Evolutionary conservation across 1,140 invertebrate species (phyloP).

Genomic region (Trichoplusia ni): DNA sequence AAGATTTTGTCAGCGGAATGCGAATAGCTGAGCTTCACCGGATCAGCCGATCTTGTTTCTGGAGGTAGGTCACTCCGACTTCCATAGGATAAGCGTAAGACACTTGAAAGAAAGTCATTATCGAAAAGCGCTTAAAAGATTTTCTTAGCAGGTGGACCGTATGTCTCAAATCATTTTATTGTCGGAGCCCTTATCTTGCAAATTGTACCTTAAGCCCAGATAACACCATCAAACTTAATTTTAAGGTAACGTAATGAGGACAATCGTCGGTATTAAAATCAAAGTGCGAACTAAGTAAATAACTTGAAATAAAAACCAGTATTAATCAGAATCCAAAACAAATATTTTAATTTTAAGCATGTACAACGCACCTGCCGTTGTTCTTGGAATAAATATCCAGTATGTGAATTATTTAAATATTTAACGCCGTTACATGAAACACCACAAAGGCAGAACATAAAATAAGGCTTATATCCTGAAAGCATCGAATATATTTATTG

Average conservation of each 20-base stretch:
- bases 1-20: conserved; percentile 67
- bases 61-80: conserved; percentile 30
- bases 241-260: neutral
- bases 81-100: conserved; percentile 23
- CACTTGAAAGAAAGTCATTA: neutral
- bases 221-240: conserved; percentile 11
- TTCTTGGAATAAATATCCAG: conserved; percentile 13
- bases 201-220: conserved; percentile 11
- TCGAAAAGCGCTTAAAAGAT: conserved; percentile 22
- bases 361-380: conserved; percentile 14
- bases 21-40: conserved; percentile 48
- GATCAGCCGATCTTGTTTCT: conserved; percentile 60
- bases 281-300: conserved; percentile 6
- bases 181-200: conserved; percentile 4
- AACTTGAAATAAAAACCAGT: conserved; percentile 8
- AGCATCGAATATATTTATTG: conserved; percentile 10
- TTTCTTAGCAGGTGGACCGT: conserved; percentile 16
- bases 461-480: conserved; percentile 23
- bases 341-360: conserved; percentile 24
- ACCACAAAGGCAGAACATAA: conserved; percentile 23
- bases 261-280: neutral
- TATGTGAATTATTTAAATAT: conserved; percentile 28
- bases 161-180: conserved; percentile 18
- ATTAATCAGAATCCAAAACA: conserved; percentile 25
- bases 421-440: conserved; percentile 18